phyloP scores from a whole-genome alignment of 23 tunicate species.

The Clavelina lepadiformis region DNA sequence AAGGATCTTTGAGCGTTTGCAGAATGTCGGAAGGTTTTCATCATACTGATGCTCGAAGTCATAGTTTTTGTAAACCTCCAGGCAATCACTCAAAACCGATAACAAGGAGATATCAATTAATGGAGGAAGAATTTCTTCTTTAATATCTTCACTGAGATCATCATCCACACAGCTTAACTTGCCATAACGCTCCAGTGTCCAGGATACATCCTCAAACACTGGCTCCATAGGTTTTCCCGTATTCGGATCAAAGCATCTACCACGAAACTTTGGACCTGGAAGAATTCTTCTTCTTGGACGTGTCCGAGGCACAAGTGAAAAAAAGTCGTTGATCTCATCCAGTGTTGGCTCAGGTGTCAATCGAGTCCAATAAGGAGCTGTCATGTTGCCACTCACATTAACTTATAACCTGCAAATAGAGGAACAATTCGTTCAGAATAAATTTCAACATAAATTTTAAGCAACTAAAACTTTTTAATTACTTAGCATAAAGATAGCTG shows the following conservation, averaged over 20 bases:
- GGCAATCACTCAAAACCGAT: slow-evolving; percentile 33
- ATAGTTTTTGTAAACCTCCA: slow-evolving; percentile 36
- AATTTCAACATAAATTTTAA: no score
- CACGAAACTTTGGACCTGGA: slow-evolving; percentile 21
- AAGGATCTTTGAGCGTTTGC: slow-evolving; percentile 19
- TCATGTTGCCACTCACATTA: no score
- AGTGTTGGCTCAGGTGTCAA: slow-evolving; percentile 24
- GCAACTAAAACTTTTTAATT: no score
- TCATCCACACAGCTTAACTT: background rate
- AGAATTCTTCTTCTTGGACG: slow-evolving; percentile 5
- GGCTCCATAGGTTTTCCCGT: slow-evolving; percentile 11
- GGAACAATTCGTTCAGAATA: no score
- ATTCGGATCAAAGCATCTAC: slow-evolving; percentile 40
- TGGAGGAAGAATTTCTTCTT: background rate
- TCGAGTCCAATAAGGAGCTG: no score
- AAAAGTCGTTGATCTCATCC: slow-evolving; percentile 41
- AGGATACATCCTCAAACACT: no score
- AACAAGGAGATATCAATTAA: no score
- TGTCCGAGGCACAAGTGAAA: slow-evolving; percentile 10
- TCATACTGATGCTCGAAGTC: slow-evolving; percentile 29
- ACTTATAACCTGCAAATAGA: no score
- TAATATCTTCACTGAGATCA: background rate
- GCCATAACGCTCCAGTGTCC: background rate
- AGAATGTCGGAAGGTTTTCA: slow-evolving; percentile 23
- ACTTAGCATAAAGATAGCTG: no score